phyloP scores from a whole-genome alignment of 2,113 vertebrate genomes.

The Tenebrosternarchus preto region DNA sequence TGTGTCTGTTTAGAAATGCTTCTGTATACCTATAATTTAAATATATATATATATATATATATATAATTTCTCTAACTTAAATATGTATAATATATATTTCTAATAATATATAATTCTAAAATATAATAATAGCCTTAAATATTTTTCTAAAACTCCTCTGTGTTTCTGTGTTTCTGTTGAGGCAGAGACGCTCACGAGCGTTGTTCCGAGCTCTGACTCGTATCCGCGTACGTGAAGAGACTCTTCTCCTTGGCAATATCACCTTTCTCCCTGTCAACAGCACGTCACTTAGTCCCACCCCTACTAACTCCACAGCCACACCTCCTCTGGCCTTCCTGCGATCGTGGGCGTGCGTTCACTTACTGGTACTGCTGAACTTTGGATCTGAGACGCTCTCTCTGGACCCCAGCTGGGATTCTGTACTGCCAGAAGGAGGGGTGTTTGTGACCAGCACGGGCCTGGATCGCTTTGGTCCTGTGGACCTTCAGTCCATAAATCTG shows the following conservation, averaged over 20 bases:
- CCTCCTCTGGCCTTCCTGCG: slow-evolving; percentile 69
- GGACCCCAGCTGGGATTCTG: slow-evolving; percentile 59
- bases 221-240: slow-evolving; percentile 67
- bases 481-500: slow-evolving; percentile 62
- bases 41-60: too few relatives aligned
- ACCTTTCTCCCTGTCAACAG: slow-evolving; percentile 67
- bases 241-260: slow-evolving; percentile 69
- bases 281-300: slow-evolving; percentile 26
- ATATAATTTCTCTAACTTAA: too few relatives aligned
- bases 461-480: slow-evolving; percentile 61
- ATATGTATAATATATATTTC: too few relatives aligned
- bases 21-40: too few relatives aligned
- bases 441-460: slow-evolving; percentile 68
- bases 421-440: slow-evolving; percentile 64
- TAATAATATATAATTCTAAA: too few relatives aligned
- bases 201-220: slow-evolving; percentile 70
- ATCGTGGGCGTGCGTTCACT: slow-evolving; percentile 74
- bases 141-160: neutral
- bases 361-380: slow-evolving; percentile 71
- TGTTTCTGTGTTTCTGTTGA: neutral
- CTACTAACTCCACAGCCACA: slow-evolving; percentile 46
- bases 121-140: too few relatives aligned
- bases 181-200: neutral
- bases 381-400: slow-evolving; percentile 55
- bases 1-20: slow-evolving; percentile 12